Percentiles rank a stretch among this genome's conserved stretches.
Conservation (phyloP, 2,113 vertebrate species). For the Gambusia affinis region DNA sequence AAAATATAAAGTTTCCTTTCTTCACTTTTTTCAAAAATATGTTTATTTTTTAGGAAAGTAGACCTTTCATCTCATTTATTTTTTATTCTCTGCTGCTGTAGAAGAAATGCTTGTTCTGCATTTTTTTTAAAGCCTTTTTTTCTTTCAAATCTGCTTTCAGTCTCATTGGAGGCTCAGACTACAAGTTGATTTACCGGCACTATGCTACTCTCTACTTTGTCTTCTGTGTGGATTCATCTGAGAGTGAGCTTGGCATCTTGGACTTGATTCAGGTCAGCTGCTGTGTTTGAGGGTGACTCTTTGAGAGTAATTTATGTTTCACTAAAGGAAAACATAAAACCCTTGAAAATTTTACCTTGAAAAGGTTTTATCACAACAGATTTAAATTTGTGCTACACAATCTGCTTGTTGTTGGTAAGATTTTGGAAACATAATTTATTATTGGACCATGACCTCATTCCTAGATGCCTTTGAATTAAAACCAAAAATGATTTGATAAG, state of each 20-base stretch:
- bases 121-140: background rate
- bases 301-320: background rate
- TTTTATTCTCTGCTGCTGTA: background rate
- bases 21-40: background rate
- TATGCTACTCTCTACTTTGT: slow-evolving; percentile 94
- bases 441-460: background rate
- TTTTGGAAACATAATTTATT: background rate
- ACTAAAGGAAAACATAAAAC: background rate
- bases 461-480: background rate
- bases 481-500: background rate
- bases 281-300: background rate
- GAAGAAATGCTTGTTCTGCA: background rate
- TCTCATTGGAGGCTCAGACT: slow-evolving; percentile 91
- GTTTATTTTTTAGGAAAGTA: background rate
- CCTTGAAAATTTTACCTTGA: background rate
- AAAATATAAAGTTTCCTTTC: slow-evolving; percentile 7
- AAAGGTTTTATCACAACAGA: background rate
- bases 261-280: slow-evolving; percentile 91
- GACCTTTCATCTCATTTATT: background rate
- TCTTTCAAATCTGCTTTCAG: slow-evolving; percentile 63
- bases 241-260: slow-evolving; percentile 93
- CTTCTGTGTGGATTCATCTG: slow-evolving; percentile 93
- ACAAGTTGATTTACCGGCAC: slow-evolving; percentile 93
- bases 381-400: background rate
- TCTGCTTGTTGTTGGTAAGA: background rate